Evolutionary conservation across 2,113 vertebrate species (phyloP), one percentile per base, ranked within the genome.

Genomic region (Odocoileus hemionus): DNA sequence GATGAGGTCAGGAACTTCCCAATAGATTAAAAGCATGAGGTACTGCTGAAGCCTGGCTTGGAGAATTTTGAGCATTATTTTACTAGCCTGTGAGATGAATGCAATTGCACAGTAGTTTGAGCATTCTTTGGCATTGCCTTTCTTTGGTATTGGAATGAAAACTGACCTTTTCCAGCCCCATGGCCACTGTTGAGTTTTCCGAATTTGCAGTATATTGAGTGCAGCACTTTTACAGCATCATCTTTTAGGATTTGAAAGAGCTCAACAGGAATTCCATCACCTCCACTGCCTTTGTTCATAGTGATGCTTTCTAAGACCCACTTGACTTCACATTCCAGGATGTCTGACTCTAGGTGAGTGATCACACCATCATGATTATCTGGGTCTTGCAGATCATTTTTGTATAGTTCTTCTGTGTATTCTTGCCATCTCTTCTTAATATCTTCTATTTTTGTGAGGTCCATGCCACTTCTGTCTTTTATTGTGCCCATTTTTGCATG

Each of bases 1-100:
- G 80, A 67, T 47, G 76, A 91, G 93, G 78, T 94, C 95, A 90
- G 92, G 84, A 84, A 17, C 55, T 67, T 97, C n/a, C 91, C 55
- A 45, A n/a, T 28, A 86, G 64, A 95, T 95, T 50, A 86, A 13
- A 89, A 54, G 82, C 80, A 15, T 58, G 82, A 98, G 94, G 88
- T 96, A 70, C n/a, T 36, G 4, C 12, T 70, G 64, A 70, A 70
- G 64, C 17, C 64, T 36, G 64, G n/a, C 64, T 70, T 70, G n/a
- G 64, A 70, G 5, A 36, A 70, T 36, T 70, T 36, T 36, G n/a
- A 36, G n/a, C n/a, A 70, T 70, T 70, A 21, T 70, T 70, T 70
- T 36, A 70, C 17, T 36, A 70, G n/a, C 1, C 0, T 70, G 64
- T 36, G 19, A 36, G 64, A 70, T 36, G n/a, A 70, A 36, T 70